Conservation (phyloP, 2,888 invertebrate species). For the Ptilodon capucinus region DNA sequence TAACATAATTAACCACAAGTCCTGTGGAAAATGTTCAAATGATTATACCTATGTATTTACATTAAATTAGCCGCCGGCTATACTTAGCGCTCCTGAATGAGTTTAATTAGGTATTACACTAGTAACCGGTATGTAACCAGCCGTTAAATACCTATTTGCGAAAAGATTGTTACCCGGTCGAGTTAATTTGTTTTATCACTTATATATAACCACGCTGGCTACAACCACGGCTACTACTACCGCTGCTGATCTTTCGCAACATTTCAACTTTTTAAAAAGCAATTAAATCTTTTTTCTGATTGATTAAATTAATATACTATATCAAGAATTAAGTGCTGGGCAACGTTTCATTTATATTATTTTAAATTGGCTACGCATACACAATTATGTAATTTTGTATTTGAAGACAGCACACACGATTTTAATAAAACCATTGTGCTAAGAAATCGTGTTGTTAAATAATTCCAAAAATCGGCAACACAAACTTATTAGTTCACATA, state of each 20-base stretch:
- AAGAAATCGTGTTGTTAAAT: too few relatives aligned
- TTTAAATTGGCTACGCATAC: too few relatives aligned
- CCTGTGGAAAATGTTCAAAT: not conserved
- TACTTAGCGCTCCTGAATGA: constrained; percentile 14
- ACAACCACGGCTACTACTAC: not conserved
- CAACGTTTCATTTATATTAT: not conserved
- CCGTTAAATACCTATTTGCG: constrained; percentile 21
- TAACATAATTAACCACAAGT: not conserved
- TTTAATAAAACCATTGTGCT: not conserved
- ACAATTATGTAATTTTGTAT: too few relatives aligned
- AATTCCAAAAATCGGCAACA: too few relatives aligned
- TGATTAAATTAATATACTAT: too few relatives aligned
- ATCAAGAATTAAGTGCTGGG: not conserved
- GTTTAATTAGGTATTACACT: constrained; percentile 23
- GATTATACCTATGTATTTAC: not conserved
- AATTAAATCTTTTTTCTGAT: not conserved
- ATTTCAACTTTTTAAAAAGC: not conserved
- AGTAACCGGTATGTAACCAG: constrained; percentile 1
- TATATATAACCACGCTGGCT: constrained; percentile 1
- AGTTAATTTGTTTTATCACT: constrained; percentile 27
- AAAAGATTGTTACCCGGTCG: constrained; percentile 25
- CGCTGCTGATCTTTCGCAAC: not conserved
- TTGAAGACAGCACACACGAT: not conserved
- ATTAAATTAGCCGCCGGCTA: constrained; percentile 19
- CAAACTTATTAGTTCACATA: too few relatives aligned